Base-by-base conservation (phyloP, 2,888 invertebrate species). In the Polydrusus cervinus region DNA sequence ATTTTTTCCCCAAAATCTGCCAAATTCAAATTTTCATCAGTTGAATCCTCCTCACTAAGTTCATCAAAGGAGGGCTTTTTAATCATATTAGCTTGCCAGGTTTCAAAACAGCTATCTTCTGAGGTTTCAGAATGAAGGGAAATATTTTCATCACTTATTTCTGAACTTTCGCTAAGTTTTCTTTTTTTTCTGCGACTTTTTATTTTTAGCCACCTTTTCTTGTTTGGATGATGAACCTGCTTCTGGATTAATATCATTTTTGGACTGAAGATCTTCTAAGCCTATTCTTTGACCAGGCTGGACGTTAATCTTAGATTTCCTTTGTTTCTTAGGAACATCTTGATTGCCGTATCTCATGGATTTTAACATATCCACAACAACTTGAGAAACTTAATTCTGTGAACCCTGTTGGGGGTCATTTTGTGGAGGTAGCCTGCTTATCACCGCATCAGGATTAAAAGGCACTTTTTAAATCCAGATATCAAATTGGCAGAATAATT, bases 251-350 rank as follows among this genome's bases (percentile, higher is more conserved):
- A 5, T 45, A n/a, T n/a, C 40, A 43, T 43, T 43, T 43, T 45
- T 45, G 45, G 45, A 45, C 45, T n/a, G 13, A 13, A 45, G 13
- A 13, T 45, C 45, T 45, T 45, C 45, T 11, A 45, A 45, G 13
- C 13, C 5, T 10, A 45, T 45, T 55, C 16, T 13, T 14, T 30
- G 25, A 14, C 20, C 14, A 11, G 55, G 55, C 13, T n/a, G 16
- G 55, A 55, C 55, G 55, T 14, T 55, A 55, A 55, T 25, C 11
- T 55, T 55, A 3, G 20, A 55, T 55, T 55, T 55, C 13, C 55
- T 55, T 55, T 55, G 11, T 13, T 20, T 55, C 16, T 55, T 55
- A 53, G 14, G 14, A 45, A 55, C 30, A 11, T 55, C 30, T 55
- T 55, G 55, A 55, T 55, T 13, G 13, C 30, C 55, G 25, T 53